phyloP scores from a whole-genome alignment of 2,797 vertebrate genomes.

The Pangasius sanitwongsei region DNA sequence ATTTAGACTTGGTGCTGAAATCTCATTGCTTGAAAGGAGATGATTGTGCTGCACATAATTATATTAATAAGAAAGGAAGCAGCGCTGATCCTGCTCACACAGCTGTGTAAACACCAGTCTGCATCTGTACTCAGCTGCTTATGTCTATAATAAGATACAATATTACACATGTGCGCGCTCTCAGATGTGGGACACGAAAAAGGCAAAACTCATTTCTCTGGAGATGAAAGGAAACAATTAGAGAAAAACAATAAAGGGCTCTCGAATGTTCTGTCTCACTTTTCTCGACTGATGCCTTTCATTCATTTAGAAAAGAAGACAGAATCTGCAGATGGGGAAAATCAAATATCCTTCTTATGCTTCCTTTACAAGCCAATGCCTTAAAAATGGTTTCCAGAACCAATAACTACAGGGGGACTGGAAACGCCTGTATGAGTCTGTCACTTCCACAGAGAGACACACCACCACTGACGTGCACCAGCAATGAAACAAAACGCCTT shows the following conservation, averaged over 20 bases:
- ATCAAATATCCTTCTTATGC: constrained; percentile 71
- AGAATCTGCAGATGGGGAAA: constrained; percentile 66
- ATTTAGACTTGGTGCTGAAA: neutral
- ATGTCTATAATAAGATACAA: constrained; percentile 46
- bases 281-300: constrained; percentile 45
- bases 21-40: neutral
- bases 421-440: constrained; percentile 38
- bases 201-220: constrained; percentile 35
- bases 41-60: constrained; percentile 18
- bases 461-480: constrained; percentile 32
- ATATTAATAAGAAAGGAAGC: constrained; percentile 32
- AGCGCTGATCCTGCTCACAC: constrained; percentile 17
- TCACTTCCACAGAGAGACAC: constrained; percentile 50
- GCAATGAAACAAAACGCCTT: constrained; percentile 47
- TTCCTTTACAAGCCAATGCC: constrained; percentile 71
- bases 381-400: constrained; percentile 68
- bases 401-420: constrained; percentile 65
- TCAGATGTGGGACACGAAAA: constrained; percentile 25
- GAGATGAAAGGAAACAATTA: constrained; percentile 49
- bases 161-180: constrained; percentile 33
- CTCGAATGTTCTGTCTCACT: constrained; percentile 23
- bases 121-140: constrained; percentile 41
- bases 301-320: constrained; percentile 56
- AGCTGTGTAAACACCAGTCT: constrained; percentile 47
- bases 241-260: constrained; percentile 42